Evolutionary conservation across 2,888 invertebrate species (phyloP).

Genomic region (Drosophila diplacantha): DNA sequence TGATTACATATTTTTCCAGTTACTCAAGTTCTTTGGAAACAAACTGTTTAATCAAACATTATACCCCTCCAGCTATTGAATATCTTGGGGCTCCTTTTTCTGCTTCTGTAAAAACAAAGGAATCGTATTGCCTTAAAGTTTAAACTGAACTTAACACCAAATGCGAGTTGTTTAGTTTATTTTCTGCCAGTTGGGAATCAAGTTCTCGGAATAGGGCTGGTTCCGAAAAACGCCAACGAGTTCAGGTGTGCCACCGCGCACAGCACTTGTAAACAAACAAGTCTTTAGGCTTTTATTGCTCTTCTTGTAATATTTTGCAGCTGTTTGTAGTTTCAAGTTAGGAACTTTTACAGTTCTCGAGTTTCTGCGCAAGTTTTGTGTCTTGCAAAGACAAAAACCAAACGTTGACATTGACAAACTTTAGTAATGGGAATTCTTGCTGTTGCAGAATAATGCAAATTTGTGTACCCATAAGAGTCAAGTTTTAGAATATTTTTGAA

Average conservation of each 20-base stretch:
- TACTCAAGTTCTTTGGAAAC: neutral
- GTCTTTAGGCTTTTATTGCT: neutral
- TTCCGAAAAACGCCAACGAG: constrained; percentile 6
- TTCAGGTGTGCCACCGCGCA: constrained; percentile 7
- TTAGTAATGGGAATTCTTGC: too few relatives aligned
- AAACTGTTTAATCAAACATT: neutral
- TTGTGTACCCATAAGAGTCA: too few relatives aligned
- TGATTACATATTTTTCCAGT: neutral
- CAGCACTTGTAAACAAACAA: constrained; percentile 2
- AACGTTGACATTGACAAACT: neutral
- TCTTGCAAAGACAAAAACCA: neutral
- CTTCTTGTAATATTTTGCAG: constrained; percentile 4
- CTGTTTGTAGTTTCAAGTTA: constrained; percentile 4
- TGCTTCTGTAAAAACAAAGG: neutral
- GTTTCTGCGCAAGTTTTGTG: neutral
- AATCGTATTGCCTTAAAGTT: neutral
- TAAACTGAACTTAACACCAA: constrained; percentile 2
- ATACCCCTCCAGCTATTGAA: neutral
- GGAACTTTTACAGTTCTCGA: neutral
- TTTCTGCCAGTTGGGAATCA: constrained; percentile 4
- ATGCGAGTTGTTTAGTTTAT: constrained; percentile 2
- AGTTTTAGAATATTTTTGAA: neutral
- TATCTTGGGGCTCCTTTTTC: neutral
- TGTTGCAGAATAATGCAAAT: too few relatives aligned
- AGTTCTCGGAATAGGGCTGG: constrained; percentile 2